Conservation (phyloP, 2,888 invertebrate species). For the Mythimna vitellina region DNA sequence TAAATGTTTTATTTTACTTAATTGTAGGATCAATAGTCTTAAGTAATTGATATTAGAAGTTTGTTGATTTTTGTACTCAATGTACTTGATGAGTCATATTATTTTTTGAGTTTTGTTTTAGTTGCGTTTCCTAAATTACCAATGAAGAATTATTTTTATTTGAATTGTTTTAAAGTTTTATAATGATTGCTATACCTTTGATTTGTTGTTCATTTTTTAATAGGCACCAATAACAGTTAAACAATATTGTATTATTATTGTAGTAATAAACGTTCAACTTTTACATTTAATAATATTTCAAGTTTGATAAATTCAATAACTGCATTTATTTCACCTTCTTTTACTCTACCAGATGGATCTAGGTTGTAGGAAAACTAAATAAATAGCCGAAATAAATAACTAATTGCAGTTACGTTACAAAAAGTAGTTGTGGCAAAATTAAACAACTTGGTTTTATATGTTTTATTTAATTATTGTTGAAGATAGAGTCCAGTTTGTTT, state of each 20-base stretch:
- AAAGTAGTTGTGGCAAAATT: slow-evolving; percentile 1
- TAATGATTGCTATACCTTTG: slow-evolving; percentile 9
- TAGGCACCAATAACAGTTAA: slow-evolving; percentile 1
- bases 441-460: slow-evolving; percentile 1
- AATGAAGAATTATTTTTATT: slow-evolving; percentile 5
- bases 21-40: background rate
- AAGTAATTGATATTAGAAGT: slow-evolving; percentile 18
- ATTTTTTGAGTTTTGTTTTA: slow-evolving; percentile 7
- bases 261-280: slow-evolving; percentile 5
- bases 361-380: slow-evolving; percentile 5
- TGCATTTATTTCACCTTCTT: background rate
- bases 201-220: no score
- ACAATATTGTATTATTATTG: slow-evolving; percentile 1
- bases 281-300: slow-evolving; percentile 1
- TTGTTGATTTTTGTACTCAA: slow-evolving; percentile 21
- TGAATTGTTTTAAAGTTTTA: slow-evolving; percentile 17
- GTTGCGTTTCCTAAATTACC: slow-evolving; percentile 4
- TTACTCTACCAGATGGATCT: slow-evolving; percentile 2
- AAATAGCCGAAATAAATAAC: slow-evolving; percentile 1
- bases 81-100: slow-evolving; percentile 17
- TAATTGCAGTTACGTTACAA: slow-evolving; percentile 3
- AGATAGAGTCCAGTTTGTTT: slow-evolving; percentile 1
- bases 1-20: slow-evolving; percentile 13
- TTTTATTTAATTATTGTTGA: slow-evolving; percentile 3
- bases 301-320: slow-evolving; percentile 5